Conservation (phyloP, 64 coral and sea anemone genomes). For the Porites lutea region DNA sequence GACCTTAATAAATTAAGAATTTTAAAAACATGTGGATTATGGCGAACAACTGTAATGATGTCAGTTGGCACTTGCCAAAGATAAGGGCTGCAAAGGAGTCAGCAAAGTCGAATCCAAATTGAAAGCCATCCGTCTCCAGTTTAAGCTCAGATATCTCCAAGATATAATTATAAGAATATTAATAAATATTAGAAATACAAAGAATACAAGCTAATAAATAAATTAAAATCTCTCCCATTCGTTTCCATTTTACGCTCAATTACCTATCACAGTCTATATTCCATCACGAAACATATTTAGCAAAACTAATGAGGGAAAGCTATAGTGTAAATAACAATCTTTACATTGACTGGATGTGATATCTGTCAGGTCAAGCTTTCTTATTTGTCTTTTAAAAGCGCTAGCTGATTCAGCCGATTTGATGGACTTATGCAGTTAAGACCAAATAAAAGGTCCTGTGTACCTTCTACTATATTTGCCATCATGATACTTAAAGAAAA, state of each 20-base stretch:
- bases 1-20: no score
- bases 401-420: slow-evolving; percentile 6
- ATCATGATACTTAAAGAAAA: no score
- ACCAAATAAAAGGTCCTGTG: slow-evolving; percentile 11
- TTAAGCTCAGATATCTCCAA: neutral
- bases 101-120: no score
- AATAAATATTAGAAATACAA: neutral
- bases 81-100: no score
- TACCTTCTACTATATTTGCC: neutral
- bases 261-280: no score
- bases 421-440: neutral
- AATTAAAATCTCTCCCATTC: no score
- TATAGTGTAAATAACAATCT: neutral
- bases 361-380: neutral
- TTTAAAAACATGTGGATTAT: no score
- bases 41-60: no score
- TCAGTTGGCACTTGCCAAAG: no score
- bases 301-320: no score
- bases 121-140: neutral
- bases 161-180: neutral
- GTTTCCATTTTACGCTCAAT: no score
- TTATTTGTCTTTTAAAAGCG: slow-evolving; percentile 29
- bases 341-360: neutral
- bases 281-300: no score
- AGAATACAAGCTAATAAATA: neutral